phyloP scores from a whole-genome alignment of 2,888 invertebrate species.

The Nowickia ferox region DNA sequence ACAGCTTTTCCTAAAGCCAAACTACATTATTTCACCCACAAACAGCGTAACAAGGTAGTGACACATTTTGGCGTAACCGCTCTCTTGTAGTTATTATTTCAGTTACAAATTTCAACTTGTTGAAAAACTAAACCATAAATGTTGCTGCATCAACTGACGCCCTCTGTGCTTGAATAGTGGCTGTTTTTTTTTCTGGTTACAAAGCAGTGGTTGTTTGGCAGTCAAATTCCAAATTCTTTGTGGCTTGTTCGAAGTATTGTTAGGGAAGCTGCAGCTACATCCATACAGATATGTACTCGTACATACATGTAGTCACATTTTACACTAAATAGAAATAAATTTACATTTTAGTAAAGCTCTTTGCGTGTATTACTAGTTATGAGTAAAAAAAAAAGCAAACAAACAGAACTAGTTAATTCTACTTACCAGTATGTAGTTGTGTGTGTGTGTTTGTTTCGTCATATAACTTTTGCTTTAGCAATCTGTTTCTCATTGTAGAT shows the following conservation, averaged over 20 bases:
- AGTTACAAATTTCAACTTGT: constrained; percentile 24
- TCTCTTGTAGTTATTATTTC: neutral
- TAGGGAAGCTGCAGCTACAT: constrained; percentile 6
- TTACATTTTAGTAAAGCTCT: constrained; percentile 28
- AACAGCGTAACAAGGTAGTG: neutral
- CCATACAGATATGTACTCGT: neutral
- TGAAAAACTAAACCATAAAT: constrained; percentile 26
- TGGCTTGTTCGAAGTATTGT: constrained; percentile 21
- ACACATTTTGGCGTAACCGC: constrained; percentile 25
- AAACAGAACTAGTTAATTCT: too few species aligned
- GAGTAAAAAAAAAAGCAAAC: too few species aligned
- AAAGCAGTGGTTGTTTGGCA: constrained; percentile 27
- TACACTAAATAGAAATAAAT: constrained; percentile 8
- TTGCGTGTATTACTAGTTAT: constrained; percentile 12
- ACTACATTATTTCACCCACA: constrained; percentile 17
- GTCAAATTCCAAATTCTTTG: constrained; percentile 29
- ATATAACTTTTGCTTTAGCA: constrained; percentile 12
- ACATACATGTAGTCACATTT: neutral
- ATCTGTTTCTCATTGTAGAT: constrained; percentile 5
- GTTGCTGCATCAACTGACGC: constrained; percentile 22
- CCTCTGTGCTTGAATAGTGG: constrained; percentile 3
- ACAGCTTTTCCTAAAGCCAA: constrained; percentile 6
- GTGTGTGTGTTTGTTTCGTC: constrained; percentile 14
- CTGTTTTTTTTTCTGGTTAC: constrained; percentile 25
- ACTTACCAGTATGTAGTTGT: too few species aligned